phyloP scores from a whole-genome alignment of 2,888 invertebrate species.

The Cerastis rubricosa region DNA sequence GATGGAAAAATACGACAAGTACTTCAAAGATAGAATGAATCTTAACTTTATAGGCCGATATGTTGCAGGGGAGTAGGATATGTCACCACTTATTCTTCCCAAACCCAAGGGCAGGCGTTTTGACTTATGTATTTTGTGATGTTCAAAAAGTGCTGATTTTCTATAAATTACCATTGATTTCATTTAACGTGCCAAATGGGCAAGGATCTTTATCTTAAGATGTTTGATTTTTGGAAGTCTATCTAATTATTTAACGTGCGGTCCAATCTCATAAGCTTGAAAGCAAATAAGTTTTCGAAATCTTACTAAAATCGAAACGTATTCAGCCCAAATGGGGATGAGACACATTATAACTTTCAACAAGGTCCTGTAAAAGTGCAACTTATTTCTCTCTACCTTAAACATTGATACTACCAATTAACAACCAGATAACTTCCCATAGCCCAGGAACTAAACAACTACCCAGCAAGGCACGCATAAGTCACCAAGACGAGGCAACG shows the following conservation, averaged over 20 bases:
- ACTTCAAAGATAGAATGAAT: neutral
- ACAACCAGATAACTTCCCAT: conserved; percentile 19
- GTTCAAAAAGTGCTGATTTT: neutral
- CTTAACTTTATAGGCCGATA: neutral
- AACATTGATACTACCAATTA: conserved; percentile 21
- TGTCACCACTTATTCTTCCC: neutral
- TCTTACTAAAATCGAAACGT: neutral
- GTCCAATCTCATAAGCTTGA: neutral
- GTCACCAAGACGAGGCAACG: conserved; percentile 42
- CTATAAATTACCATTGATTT: neutral
- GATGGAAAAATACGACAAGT: conserved; percentile 28
- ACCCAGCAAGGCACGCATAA: conserved; percentile 30
- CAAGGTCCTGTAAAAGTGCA: neutral
- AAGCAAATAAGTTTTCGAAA: neutral
- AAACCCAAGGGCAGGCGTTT: neutral
- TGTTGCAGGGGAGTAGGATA: neutral
- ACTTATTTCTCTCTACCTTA: conserved; percentile 1
- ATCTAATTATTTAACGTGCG: neutral
- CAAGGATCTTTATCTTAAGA: neutral
- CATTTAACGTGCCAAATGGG: neutral
- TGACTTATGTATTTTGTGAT: neutral
- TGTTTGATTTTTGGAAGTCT: neutral
- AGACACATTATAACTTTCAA: neutral
- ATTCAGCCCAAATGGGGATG: neutral
- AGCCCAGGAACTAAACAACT: conserved; percentile 28